A percentile compares a stretch with the other conserved stretches of the same genome.
Conservation (phyloP, 2,888 invertebrate species). For the Sussaba pulchella region DNA sequence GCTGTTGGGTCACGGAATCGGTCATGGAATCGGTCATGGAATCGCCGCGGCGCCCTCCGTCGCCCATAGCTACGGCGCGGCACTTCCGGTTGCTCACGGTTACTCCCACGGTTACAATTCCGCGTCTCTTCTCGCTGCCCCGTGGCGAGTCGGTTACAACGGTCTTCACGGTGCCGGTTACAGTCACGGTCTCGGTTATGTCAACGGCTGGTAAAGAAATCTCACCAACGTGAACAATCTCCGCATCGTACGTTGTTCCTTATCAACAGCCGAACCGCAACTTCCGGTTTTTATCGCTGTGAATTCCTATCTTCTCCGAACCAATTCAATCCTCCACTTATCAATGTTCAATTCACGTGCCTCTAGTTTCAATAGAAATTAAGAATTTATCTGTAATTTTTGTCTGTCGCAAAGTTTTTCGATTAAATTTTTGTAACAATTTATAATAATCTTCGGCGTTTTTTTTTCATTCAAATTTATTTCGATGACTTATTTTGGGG, state of each 20-base stretch:
- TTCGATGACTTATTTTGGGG: not conserved
- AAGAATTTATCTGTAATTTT: conserved; percentile 38
- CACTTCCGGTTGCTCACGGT: conserved; percentile 55
- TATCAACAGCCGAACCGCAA: not conserved
- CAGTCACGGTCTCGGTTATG: conserved; percentile 62
- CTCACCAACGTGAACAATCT: not conserved
- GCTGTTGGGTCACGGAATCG: conserved; percentile 51
- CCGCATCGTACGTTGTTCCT: not conserved
- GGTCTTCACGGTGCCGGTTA: conserved; percentile 66
- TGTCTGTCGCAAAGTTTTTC: conserved; percentile 32
- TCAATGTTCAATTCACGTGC: conserved; percentile 45
- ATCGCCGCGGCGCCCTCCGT: conserved; percentile 64
- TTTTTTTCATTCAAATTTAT: not conserved
- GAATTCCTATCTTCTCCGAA: not conserved
- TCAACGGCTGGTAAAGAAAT: conserved; percentile 65
- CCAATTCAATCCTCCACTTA: conserved; percentile 19
- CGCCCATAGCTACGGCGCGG: conserved; percentile 57
- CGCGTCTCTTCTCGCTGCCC: conserved; percentile 60
- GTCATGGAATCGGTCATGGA: conserved; percentile 68
- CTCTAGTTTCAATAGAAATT: conserved; percentile 51
- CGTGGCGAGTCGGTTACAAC: conserved; percentile 65
- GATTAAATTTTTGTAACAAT: conserved; percentile 52
- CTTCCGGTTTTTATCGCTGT: no score
- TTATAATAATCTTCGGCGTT: conserved; percentile 27
- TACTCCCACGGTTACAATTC: conserved; percentile 71